These are phyloP conservation scores for Rhyzopertha dominica DNA, from an alignment of 1,140 invertebrate genomes.

Conservation along the genomic window DNA sequence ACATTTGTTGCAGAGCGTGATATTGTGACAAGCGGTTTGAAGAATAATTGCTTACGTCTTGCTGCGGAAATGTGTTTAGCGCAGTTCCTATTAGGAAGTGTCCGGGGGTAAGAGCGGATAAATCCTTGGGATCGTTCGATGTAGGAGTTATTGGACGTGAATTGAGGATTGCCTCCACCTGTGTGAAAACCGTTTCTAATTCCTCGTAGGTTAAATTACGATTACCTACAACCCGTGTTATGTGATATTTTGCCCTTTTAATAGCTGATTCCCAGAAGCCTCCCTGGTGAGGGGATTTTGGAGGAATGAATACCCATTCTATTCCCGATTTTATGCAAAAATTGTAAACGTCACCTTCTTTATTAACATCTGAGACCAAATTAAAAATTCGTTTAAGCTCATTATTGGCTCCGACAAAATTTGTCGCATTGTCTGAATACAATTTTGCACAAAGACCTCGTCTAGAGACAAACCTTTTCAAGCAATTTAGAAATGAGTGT, in stretches of 20 bases:
- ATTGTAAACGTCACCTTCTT: too few species aligned
- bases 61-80: conserved; percentile 24
- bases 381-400: neutral
- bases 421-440: conserved; percentile 35
- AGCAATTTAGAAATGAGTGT: conserved; percentile 24
- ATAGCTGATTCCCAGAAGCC: conserved; percentile 26
- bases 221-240: conserved; percentile 30
- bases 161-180: conserved; percentile 35
- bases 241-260: conserved; percentile 28
- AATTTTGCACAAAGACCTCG: conserved; percentile 20
- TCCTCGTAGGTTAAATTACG: conserved; percentile 21
- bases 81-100: conserved; percentile 42
- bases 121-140: conserved; percentile 31
- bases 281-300: conserved; percentile 23
- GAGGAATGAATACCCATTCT: conserved; percentile 23
- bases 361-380: conserved; percentile 29
- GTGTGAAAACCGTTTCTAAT: conserved; percentile 25
- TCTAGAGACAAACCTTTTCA: conserved; percentile 30
- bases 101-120: conserved; percentile 32
- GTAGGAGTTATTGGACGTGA: conserved; percentile 34
- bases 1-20: conserved; percentile 13
- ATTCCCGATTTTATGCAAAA: too few species aligned
- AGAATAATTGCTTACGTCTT: neutral
- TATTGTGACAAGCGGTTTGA: conserved; percentile 5
- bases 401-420: conserved; percentile 26